phyloP scores from a whole-genome alignment of 2,797 vertebrate genomes.

The Danionella dracula region DNA sequence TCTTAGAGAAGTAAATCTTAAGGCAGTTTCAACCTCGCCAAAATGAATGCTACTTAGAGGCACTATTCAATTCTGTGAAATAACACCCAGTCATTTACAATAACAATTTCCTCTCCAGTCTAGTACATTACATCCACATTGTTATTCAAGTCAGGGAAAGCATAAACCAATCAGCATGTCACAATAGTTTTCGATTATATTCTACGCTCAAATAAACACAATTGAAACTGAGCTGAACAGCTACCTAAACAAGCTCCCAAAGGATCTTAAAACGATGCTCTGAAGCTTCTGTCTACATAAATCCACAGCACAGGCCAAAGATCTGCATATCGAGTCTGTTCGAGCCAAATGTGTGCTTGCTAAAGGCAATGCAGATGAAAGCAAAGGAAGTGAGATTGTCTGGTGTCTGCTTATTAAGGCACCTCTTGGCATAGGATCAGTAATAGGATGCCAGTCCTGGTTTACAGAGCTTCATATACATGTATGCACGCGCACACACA shows the following conservation, averaged over 20 bases:
- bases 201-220: neutral
- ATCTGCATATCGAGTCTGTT: neutral
- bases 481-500: no score
- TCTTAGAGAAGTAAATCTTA: no score
- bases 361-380: neutral
- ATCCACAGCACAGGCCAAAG: neutral
- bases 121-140: constrained; percentile 1
- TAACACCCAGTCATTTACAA: neutral
- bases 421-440: constrained; percentile 20
- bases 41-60: neutral
- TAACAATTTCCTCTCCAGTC: neutral
- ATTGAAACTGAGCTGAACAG: neutral
- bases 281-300: neutral
- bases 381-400: neutral
- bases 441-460: neutral
- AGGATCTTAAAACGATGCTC: neutral
- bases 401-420: neutral
- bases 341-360: neutral
- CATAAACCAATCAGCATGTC: neutral
- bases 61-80: neutral
- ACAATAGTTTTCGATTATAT: neutral
- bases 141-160: constrained; percentile 19
- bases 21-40: neutral
- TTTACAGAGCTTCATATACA: neutral
- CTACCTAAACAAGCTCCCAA: neutral